phyloP scores from a whole-genome alignment of 2,888 invertebrate genomes.

The Calliphora vomitoria region DNA sequence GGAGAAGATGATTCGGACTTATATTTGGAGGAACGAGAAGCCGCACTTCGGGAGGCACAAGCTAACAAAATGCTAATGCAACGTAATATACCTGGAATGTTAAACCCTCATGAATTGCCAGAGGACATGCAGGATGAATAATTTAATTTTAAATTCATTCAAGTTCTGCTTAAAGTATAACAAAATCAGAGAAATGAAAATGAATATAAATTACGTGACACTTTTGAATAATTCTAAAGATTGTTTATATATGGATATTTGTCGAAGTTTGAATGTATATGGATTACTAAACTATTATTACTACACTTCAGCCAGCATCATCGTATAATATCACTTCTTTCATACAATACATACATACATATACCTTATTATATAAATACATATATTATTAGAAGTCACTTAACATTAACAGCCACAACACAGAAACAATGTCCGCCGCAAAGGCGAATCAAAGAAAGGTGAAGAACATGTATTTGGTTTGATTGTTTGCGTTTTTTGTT shows the following conservation, averaged over 20 bases:
- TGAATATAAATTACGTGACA: constrained; percentile 72
- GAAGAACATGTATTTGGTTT: constrained; percentile 62
- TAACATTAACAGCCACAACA: constrained; percentile 74
- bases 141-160: constrained; percentile 73
- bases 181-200: constrained; percentile 68
- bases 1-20: constrained; percentile 99
- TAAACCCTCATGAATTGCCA: constrained; percentile 97
- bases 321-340: constrained; percentile 73
- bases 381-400: constrained; percentile 74
- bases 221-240: constrained; percentile 75
- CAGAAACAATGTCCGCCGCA: constrained; percentile 7
- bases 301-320: constrained; percentile 62
- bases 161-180: constrained; percentile 65
- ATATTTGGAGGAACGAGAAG: constrained; percentile 98
- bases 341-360: constrained; percentile 65
- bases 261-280: constrained; percentile 79
- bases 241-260: constrained; percentile 78
- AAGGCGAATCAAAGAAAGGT: constrained; percentile 14
- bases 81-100: constrained; percentile 97
- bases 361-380: constrained; percentile 51
- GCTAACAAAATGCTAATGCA: constrained; percentile 96
- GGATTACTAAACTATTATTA: constrained; percentile 73
- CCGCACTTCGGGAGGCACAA: constrained; percentile 94
- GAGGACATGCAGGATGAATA: constrained; percentile 96
- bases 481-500: constrained; percentile 73